Percentiles rank a stretch among this genome's conserved stretches.
phyloP scores from a whole-genome alignment of 2,113 vertebrate species.

The Tichodroma muraria region DNA sequence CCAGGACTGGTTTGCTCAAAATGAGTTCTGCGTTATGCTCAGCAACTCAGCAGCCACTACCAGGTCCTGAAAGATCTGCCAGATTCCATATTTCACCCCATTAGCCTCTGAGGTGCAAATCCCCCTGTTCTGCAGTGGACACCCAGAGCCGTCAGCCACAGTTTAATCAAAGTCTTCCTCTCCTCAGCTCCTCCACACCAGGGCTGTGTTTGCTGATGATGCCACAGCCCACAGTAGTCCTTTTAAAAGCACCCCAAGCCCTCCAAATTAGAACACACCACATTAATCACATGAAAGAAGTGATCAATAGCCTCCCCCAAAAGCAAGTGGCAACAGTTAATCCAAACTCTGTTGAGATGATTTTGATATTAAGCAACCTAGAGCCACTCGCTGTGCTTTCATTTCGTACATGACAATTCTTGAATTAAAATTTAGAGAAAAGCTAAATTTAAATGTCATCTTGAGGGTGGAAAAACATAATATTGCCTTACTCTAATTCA shows the following conservation, averaged over 20 bases:
- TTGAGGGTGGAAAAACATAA: background rate
- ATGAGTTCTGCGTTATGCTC: background rate
- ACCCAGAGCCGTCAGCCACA: background rate
- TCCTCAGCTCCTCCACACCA: background rate
- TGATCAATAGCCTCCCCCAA: background rate
- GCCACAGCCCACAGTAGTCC: fast-evolving
- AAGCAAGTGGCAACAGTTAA: background rate
- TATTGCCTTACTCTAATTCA: background rate
- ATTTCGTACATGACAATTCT: background rate
- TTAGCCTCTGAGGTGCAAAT: background rate
- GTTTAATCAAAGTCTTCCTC: background rate
- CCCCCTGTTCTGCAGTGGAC: background rate
- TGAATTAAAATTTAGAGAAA: background rate
- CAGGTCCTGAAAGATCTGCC: background rate
- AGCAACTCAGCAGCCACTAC: background rate
- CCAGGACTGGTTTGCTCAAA: background rate
- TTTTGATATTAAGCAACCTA: background rate
- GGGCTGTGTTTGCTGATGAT: background rate
- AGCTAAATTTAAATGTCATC: background rate
- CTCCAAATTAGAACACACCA: background rate
- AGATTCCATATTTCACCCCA: background rate
- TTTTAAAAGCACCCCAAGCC: background rate
- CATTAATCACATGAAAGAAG: background rate
- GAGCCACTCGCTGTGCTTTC: background rate
- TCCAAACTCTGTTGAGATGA: background rate